Percentiles rank a stretch among this genome's conserved stretches.
Evolutionary conservation across 1,140 invertebrate species (phyloP).

Genomic region (Brachystomella parvula): DNA sequence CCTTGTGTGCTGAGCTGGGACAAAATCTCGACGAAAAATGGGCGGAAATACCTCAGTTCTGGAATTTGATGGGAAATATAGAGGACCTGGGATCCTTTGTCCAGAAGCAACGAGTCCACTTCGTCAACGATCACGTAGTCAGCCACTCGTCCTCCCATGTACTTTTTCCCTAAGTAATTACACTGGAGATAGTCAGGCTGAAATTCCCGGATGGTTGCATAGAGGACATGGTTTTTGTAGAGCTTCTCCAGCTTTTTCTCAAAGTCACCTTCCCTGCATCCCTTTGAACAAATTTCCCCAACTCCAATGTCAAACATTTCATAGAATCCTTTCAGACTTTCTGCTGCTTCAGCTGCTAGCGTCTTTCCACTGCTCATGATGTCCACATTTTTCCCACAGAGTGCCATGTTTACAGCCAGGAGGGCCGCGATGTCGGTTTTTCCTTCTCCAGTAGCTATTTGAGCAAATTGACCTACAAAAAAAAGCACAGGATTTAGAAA

Average conservation of each 20-base stretch:
- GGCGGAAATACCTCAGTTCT: slow-evolving; percentile 6
- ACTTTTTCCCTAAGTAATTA: slow-evolving; percentile 6
- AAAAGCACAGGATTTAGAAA: no score
- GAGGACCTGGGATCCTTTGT: slow-evolving; percentile 25
- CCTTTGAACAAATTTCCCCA: slow-evolving; percentile 15
- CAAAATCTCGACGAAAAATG: slow-evolving; percentile 22
- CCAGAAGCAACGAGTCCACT: slow-evolving; percentile 27
- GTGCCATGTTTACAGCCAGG: slow-evolving; percentile 12
- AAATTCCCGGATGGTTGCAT: slow-evolving; percentile 21
- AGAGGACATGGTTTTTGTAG: slow-evolving; percentile 18
- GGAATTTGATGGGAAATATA: slow-evolving; percentile 20
- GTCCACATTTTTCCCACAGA: slow-evolving; percentile 8
- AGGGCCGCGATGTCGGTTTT: slow-evolving; percentile 21
- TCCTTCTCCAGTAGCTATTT: slow-evolving; percentile 28
- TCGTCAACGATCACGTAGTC: slow-evolving; percentile 26
- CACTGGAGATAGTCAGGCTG: slow-evolving; percentile 18
- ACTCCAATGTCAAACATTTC: slow-evolving; percentile 17
- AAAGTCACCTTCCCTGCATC: neutral
- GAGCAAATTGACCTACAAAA: slow-evolving; percentile 13
- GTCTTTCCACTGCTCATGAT: slow-evolving; percentile 21
- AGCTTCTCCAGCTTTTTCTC: neutral
- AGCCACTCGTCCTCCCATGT: neutral
- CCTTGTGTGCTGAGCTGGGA: no score
- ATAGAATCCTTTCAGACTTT: slow-evolving; percentile 4
- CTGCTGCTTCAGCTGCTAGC: slow-evolving; percentile 18